Conservation (phyloP, 1,140 invertebrate species). For the Drosophila saltans region DNA sequence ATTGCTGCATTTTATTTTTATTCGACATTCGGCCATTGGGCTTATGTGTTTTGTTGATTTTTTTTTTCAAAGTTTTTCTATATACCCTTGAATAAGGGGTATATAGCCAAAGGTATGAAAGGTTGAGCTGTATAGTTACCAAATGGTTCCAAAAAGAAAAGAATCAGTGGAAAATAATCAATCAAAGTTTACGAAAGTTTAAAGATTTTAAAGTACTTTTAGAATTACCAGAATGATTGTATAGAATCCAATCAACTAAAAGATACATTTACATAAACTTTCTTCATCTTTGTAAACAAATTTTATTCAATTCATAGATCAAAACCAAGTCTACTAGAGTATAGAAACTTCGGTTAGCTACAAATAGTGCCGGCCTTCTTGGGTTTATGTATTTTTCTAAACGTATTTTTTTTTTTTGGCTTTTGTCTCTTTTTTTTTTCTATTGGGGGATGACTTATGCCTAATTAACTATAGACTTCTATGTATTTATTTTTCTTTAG, state of each 20-base stretch:
- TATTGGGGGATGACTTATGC: slow-evolving; percentile 16
- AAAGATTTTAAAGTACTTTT: too few relatives aligned
- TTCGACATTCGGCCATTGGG: slow-evolving; percentile 57
- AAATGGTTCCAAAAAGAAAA: too few relatives aligned
- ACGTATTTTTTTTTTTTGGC: not conserved
- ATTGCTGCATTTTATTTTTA: slow-evolving; percentile 59
- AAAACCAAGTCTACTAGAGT: not conserved
- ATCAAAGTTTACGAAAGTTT: too few relatives aligned
- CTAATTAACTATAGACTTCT: slow-evolving; percentile 47
- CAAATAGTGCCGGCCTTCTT: not conserved
- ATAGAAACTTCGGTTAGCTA: not conserved
- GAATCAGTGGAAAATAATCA: too few relatives aligned
- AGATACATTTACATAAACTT: too few relatives aligned
- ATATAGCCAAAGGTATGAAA: not conserved
- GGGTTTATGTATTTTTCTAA: not conserved
- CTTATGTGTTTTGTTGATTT: slow-evolving; percentile 52
- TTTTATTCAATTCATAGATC: not conserved
- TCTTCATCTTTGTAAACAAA: too few relatives aligned
- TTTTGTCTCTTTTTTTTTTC: slow-evolving; percentile 7
- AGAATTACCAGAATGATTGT: too few relatives aligned
- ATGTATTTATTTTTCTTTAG: slow-evolving; percentile 9
- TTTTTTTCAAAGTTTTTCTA: slow-evolving; percentile 30
- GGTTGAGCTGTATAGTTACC: too few relatives aligned
- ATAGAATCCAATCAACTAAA: too few relatives aligned
- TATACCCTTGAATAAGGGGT: not conserved